phyloP scores from a whole-genome alignment of 2,888 invertebrate genomes.

The Gortyna flavago region DNA sequence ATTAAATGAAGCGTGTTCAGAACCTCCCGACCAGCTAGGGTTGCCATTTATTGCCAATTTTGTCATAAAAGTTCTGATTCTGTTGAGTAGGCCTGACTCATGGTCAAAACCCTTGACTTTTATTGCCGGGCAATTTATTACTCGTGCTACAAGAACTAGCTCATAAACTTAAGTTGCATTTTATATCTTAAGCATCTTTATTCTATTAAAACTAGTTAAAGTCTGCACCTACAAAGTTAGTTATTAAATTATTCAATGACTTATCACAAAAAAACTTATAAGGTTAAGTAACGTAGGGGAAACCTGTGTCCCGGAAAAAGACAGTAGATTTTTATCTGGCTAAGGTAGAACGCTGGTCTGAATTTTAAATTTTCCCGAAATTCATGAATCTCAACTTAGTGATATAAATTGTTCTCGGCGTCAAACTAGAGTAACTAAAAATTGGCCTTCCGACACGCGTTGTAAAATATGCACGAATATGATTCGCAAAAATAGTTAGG shows the following conservation, averaged over 20 bases:
- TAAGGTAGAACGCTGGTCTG: constrained; percentile 1
- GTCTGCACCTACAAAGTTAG: constrained; percentile 7
- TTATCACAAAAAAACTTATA: constrained; percentile 22
- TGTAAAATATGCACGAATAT: not conserved
- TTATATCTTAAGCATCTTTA: constrained; percentile 4
- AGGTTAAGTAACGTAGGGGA: constrained; percentile 1
- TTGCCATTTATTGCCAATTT: constrained; percentile 39
- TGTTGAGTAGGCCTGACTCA: constrained; percentile 21
- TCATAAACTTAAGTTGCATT: constrained; percentile 5
- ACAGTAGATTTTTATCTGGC: constrained; percentile 18
- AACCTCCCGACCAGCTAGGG: constrained; percentile 41
- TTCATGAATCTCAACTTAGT: constrained; percentile 18
- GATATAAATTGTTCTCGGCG: constrained; percentile 5
- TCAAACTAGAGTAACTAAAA: constrained; percentile 41
- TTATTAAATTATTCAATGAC: constrained; percentile 25
- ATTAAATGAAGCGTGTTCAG: constrained; percentile 78
- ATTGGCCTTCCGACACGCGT: not conserved
- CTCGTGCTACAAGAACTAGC: constrained; percentile 11
- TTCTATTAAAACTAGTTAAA: not conserved
- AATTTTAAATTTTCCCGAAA: constrained; percentile 17
- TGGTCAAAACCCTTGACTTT: constrained; percentile 25
- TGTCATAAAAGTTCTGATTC: constrained; percentile 38
- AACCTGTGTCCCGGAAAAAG: constrained; percentile 19
- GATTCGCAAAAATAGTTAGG: not conserved
- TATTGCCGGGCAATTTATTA: constrained; percentile 37